phyloP scores from a whole-genome alignment of 2,797 vertebrate species.

The Lerista edwardsae region DNA sequence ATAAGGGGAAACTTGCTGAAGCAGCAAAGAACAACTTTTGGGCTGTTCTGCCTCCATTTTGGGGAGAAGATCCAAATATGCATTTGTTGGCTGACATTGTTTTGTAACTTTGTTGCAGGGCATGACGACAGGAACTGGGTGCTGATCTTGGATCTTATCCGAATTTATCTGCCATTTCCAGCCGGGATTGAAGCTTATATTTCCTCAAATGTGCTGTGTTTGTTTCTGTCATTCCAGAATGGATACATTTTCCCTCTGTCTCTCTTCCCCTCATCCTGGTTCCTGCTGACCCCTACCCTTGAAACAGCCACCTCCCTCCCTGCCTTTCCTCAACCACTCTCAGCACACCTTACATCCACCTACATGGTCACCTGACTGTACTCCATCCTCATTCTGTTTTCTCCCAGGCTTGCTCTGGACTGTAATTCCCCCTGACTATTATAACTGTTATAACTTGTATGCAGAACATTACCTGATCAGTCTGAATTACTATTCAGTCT shows the following conservation, averaged over 20 bases:
- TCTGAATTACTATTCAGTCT: too few species aligned
- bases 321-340: not conserved
- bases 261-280: not conserved
- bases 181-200: not conserved
- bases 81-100: not conserved
- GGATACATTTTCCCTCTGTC: not conserved
- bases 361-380: not conserved
- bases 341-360: not conserved
- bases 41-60: too few species aligned
- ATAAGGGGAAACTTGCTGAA: too few species aligned
- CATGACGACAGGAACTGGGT: not conserved
- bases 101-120: conserved; percentile 52
- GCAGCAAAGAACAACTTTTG: too few species aligned
- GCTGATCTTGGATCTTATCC: conserved; percentile 29
- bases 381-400: too few species aligned
- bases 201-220: not conserved
- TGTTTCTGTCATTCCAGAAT: not conserved
- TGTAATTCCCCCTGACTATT: not conserved
- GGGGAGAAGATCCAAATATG: not conserved
- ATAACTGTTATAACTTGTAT: not conserved
- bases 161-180: not conserved
- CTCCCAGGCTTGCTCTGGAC: not conserved
- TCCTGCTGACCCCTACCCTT: not conserved
- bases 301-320: not conserved
- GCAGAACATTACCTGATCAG: not conserved